Base-by-base conservation (phyloP, 2,888 invertebrate genomes). In the Oasisia sp. region DNA sequence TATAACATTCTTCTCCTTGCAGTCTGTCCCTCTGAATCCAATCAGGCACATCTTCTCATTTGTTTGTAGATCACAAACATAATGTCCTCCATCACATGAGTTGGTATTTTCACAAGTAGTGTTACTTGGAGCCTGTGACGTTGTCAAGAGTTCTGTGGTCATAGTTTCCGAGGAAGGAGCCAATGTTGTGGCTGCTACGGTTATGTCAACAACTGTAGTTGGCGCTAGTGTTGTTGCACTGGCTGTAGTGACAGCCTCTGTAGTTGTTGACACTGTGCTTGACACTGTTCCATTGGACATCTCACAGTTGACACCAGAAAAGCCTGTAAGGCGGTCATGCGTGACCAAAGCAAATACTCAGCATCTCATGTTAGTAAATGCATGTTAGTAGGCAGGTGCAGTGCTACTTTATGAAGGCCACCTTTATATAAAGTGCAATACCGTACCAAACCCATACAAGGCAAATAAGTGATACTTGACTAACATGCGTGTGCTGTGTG, bases 61-160 rank as follows among this genome's bases (percentile, higher is more conserved):
- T 4, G 91, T 91, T 27, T 32, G 8, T 45, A 4, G 8, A n/a
- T 38, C 45, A 45, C 91, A 91, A 7, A 56, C 32, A 44, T 91
- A 91, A 91, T 91, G 91, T 74, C 74, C 91, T 74, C 74, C 91
- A 50, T 91, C 91, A 32, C 91, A 91, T 4, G 91, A 91, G 32
- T 91, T 56, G 32, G 38, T 12, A 5, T 45, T 14, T 91, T 32
- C 56, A 91, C 91, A 91, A 27, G 74, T 74, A 27, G 74, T 74
- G 74, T 74, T 74, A 74, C 74, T 74, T 74, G 74, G 74, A 74
- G 74, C 74, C 74, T 74, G 74, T 74, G 74, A 74, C 7, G 74
- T 74, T 0, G 27, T 74, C 27, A 74, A 27, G 74, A 74, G 74
- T 74, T 74, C 74, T 74, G 74, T 74, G 74, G 74, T 74, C 74